Evolutionary conservation across 2,797 vertebrate genomes (phyloP), one percentile per base, ranked within the genome.

Genomic region (Steatocranus sp.): DNA sequence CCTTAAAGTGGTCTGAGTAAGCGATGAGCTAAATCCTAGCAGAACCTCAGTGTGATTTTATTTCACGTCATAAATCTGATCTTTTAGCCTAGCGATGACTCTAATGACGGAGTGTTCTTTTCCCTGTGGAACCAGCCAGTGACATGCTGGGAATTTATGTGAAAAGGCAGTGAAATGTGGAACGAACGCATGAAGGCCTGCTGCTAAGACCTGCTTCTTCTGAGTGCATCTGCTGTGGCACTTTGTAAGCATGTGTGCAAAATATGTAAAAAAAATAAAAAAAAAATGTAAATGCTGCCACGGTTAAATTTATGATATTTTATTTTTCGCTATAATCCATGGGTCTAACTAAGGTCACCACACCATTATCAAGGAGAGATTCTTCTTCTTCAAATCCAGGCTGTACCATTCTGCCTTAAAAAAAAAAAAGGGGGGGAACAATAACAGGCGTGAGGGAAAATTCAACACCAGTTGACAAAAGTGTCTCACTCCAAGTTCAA

Each of bases 41-140:
- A 82, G 87, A 85, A 83, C 80, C 83, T 92, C 83, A n/a, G 68
- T 86, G 85, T 86, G 82, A 48, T 91, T 90, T 93, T 86, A 90
- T 91, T 94, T 92, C 93, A 92, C 66, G 36, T 90, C 83, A 84
- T 93, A 93, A 95, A 95, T 94, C 87, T 88, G 82, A 83, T 94
- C 88, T 91, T 88, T 94, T 76, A 75, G 83, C 88, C 85, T 48
- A 70, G 75, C 66, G 87, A 85, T 85, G 92, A 85, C 58, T 88
- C 80, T 85, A 84, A 93, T 78, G 92, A 86, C 83, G 23, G 54
- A 53, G 77, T 23, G 27, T 74, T 63, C 83, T 75, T 89, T 81
- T 83, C 78, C 82, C 78, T 8, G 81, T 88, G 75, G 80, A 92
- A 86, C 79, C 79, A 53, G 83, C 82, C 83, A 90, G 74, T 86